These are phyloP conservation scores for Epiperipatus broadwayi DNA, from an alignment of 2,888 invertebrate species.

Conservation along the genomic window DNA sequence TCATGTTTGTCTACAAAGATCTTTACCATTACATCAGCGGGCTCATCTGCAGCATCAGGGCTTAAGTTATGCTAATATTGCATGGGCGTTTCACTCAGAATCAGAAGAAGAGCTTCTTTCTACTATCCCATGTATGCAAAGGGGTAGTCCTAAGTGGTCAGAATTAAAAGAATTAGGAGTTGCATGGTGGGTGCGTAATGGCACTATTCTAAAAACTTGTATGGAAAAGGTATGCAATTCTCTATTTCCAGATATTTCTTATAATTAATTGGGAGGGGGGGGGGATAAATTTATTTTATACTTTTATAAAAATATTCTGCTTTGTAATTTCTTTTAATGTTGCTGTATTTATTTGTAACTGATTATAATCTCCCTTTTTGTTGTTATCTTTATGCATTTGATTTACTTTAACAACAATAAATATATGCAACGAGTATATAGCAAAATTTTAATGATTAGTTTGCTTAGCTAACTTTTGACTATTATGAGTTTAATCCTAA, in stretches of 20 bases:
- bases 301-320: too few species aligned
- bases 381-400: too few species aligned
- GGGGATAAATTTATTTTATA: too few species aligned
- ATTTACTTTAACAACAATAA: too few species aligned
- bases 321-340: too few species aligned
- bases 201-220: constrained; percentile 54
- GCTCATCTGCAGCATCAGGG: constrained; percentile 66
- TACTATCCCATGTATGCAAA: constrained; percentile 47
- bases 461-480: too few species aligned
- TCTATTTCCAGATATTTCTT: constrained; percentile 1
- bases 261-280: too few species aligned
- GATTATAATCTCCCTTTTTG: too few species aligned
- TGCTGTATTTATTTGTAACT: too few species aligned
- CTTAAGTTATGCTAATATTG: constrained; percentile 45
- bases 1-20: constrained; percentile 79
- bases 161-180: constrained; percentile 73
- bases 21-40: constrained; percentile 72
- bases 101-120: constrained; percentile 82
- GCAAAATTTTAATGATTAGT: too few species aligned
- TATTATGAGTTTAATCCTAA: too few species aligned
- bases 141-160: constrained; percentile 49
- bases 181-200: constrained; percentile 89
- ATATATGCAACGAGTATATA: too few species aligned
- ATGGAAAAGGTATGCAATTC: constrained; percentile 48
- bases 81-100: constrained; percentile 99